Percentiles rank a stretch among this genome's conserved stretches.
Conservation (phyloP, 2,888 invertebrate genomes). For the Euproctis similis region DNA sequence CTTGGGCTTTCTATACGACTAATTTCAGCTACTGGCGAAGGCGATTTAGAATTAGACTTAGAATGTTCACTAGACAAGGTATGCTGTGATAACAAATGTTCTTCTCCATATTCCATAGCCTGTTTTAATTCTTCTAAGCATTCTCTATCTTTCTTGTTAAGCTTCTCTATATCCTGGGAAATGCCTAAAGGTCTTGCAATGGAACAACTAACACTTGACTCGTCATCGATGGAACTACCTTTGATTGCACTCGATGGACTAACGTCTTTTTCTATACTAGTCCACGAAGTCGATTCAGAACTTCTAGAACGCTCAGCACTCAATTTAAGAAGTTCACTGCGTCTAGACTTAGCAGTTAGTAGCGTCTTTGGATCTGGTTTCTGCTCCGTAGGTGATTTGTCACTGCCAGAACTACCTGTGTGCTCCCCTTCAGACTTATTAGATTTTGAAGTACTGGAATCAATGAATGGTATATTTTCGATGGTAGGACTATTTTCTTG, state of each 20-base stretch:
- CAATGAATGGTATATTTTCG: slow-evolving; percentile 70
- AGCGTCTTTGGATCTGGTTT: slow-evolving; percentile 52
- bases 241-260: slow-evolving; percentile 79
- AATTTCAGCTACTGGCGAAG: slow-evolving; percentile 55
- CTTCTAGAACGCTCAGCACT: slow-evolving; percentile 86
- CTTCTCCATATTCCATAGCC: slow-evolving; percentile 73
- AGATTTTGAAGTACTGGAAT: slow-evolving; percentile 55
- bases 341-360: slow-evolving; percentile 65
- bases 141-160: slow-evolving; percentile 78
- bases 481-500: slow-evolving; percentile 77
- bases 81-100: slow-evolving; percentile 60
- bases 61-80: slow-evolving; percentile 66
- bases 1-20: slow-evolving; percentile 62
- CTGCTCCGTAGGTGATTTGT: slow-evolving; percentile 59
- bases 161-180: slow-evolving; percentile 82
- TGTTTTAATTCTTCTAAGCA: slow-evolving; percentile 77
- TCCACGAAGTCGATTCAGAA: slow-evolving; percentile 87
- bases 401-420: slow-evolving; percentile 62
- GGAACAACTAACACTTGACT: slow-evolving; percentile 85
- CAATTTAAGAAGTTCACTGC: slow-evolving; percentile 77
- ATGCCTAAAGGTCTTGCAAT: slow-evolving; percentile 87
- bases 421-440: slow-evolving; percentile 65
- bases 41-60: slow-evolving; percentile 63
- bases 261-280: slow-evolving; percentile 83
- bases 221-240: slow-evolving; percentile 81